Base-by-base conservation (phyloP, 2,888 invertebrate genomes). In the Epistrophella euchroma region DNA sequence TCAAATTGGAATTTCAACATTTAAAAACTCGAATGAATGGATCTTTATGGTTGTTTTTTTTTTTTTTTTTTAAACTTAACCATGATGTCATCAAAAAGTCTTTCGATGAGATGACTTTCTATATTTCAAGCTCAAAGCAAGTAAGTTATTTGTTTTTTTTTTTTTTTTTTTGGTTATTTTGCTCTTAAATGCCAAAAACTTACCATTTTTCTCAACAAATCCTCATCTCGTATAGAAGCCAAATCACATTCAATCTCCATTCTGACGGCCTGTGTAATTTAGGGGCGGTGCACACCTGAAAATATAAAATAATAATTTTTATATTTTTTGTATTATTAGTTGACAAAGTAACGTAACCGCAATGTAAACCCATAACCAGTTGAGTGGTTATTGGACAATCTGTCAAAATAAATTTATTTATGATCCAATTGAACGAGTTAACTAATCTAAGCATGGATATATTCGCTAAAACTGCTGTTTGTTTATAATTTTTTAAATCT, bases 131-230 rank as follows among this genome's bases (percentile, higher is more conserved):
- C 35, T 58, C 19, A 56, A 35, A 19, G 2, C 19, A 13, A 56
- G 32, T 32, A 25, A n/a, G 60, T 47, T 55, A 50, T 58, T 45
- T 28, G 58, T 70, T 75, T 50, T 68, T 50, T 0, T 5, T 52
- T 70, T 60, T n/a, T 13, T 68, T 68, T n/a, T 62, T 62, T 45
- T 19, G 4, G 22, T n/a, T 35, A 25, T n/a, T 50, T 2, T 22
- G 13, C 13, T 15, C 1, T 7, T 52, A 25, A 52, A 52, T 47
- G 5, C 2, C 40, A 43, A 40, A 43, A 40, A 90, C 93, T 93
- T 92, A 96, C 96, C 96, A 97, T 96, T 92, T 95, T 95, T 72
- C 96, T 94, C 89, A 97, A 94, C 90, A 95, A 92, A 91, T 96
- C 96, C 93, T 96, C 97, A 94, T 96, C 96, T 89, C 94, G 94